Percentiles rank a stretch among this genome's conserved stretches.
Evolutionary conservation across 2,888 invertebrate genomes (phyloP).

Genomic region (Agonopterix subpropinquella): DNA sequence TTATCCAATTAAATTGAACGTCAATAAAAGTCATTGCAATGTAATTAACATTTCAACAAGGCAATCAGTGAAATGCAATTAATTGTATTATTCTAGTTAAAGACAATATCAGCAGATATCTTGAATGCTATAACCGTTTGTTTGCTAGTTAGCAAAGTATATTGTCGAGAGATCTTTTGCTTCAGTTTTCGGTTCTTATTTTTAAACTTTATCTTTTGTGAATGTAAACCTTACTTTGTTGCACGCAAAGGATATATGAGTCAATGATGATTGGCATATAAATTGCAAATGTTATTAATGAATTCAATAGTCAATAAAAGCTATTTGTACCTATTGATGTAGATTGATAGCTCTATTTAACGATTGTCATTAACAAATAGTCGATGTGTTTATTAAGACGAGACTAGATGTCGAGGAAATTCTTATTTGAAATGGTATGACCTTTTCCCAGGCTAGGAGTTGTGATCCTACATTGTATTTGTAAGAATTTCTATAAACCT

Average conservation of each 20-base stretch:
- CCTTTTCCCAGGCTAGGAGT: no score
- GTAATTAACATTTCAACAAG: constrained; percentile 31
- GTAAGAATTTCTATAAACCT: no score
- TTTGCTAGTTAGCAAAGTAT: constrained; percentile 11
- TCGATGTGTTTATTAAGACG: no score
- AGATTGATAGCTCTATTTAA: constrained; percentile 7
- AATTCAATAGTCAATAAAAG: constrained; percentile 9
- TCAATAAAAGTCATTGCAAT: constrained; percentile 32
- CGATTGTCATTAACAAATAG: neutral
- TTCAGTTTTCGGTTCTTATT: constrained; percentile 17
- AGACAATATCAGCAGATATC: constrained; percentile 19
- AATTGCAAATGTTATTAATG: constrained; percentile 9
- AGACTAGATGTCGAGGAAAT: no score
- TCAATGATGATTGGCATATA: constrained; percentile 6
- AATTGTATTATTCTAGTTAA: constrained; percentile 22
- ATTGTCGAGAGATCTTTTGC: constrained; percentile 12
- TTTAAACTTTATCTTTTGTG: constrained; percentile 11
- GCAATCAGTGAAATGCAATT: constrained; percentile 35
- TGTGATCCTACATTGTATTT: no score
- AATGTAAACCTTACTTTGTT: no score
- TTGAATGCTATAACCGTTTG: constrained; percentile 8
- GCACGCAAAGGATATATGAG: no score
- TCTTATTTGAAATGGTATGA: no score
- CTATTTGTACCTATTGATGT: constrained; percentile 1
- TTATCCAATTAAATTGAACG: constrained; percentile 16